phyloP scores from a whole-genome alignment of 2,888 invertebrate species.

The Sepioteuthis lessoniana region DNA sequence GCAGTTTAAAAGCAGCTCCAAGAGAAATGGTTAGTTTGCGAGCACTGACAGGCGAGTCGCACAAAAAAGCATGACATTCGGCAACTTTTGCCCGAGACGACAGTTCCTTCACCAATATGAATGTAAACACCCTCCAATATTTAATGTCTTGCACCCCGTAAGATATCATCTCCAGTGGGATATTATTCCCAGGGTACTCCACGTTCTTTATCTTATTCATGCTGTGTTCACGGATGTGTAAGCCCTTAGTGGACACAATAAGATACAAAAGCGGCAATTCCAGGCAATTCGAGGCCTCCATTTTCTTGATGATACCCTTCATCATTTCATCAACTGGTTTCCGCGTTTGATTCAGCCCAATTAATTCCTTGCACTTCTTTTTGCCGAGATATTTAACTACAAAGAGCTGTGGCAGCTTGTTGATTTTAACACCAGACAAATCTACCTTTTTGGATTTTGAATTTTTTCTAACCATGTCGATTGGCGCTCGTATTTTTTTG shows the following conservation, averaged over 20 bases:
- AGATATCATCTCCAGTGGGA: slow-evolving; percentile 74
- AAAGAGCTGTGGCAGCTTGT: slow-evolving; percentile 73
- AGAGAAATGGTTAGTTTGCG: slow-evolving; percentile 69
- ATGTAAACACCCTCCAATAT: slow-evolving; percentile 72
- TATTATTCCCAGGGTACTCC: slow-evolving; percentile 60
- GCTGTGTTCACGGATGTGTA: slow-evolving; percentile 68
- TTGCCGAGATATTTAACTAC: slow-evolving; percentile 74
- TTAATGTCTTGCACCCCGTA: slow-evolving; percentile 75
- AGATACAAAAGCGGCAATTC: slow-evolving; percentile 72
- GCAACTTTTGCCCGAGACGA: slow-evolving; percentile 65
- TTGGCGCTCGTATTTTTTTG: slow-evolving; percentile 35
- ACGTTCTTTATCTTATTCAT: slow-evolving; percentile 63
- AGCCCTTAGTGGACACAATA: slow-evolving; percentile 68
- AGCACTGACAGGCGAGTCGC: slow-evolving; percentile 67
- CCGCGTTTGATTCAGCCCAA: slow-evolving; percentile 71
- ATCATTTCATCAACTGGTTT: slow-evolving; percentile 72
- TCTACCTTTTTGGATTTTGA: slow-evolving; percentile 50
- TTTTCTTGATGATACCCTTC: slow-evolving; percentile 62
- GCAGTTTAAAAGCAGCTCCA: slow-evolving; percentile 65
- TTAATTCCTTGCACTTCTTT: slow-evolving; percentile 67
- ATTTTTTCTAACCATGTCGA: neutral
- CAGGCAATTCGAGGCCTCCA: slow-evolving; percentile 61
- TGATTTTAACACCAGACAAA: slow-evolving; percentile 66
- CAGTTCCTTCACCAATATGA: slow-evolving; percentile 73
- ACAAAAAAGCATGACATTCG: slow-evolving; percentile 72